A percentile compares a stretch with the other conserved stretches of the same genome.
These are phyloP conservation scores for Glaucomys volans DNA, from an alignment of 2,113 vertebrate genomes.

Conservation along the genomic window DNA sequence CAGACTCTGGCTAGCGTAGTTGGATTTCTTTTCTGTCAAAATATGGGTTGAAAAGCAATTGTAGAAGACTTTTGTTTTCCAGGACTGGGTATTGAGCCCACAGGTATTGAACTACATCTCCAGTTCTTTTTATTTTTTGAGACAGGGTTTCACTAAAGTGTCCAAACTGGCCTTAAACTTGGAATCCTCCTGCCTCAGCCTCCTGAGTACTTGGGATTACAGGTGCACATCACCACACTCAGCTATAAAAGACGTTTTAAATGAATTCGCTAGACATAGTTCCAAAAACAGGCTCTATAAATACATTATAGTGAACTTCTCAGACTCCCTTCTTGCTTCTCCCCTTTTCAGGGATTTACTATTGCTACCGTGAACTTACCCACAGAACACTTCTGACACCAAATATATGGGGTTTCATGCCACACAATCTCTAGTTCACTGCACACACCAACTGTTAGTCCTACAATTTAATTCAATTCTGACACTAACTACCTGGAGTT, in stretches of 20 bases:
- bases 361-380: neutral
- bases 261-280: neutral
- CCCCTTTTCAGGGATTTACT: no score
- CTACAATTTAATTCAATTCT: neutral
- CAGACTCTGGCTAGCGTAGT: neutral
- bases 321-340: neutral
- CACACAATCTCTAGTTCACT: neutral
- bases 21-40: slow-evolving; percentile 52
- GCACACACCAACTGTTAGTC: neutral
- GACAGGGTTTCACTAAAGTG: neutral
- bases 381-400: neutral
- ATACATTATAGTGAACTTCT: neutral
- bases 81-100: neutral
- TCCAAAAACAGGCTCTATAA: neutral
- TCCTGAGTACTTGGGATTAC: neutral
- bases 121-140: neutral
- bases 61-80: neutral
- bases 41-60: neutral
- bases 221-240: neutral
- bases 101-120: neutral
- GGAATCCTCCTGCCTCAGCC: neutral
- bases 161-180: neutral
- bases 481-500: neutral
- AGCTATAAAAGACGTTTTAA: neutral
- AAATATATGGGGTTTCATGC: neutral